Evolutionary conservation across 2,888 invertebrate species (phyloP), one percentile per base, ranked within the genome.

Genomic region (Parnassius mnemosyne): DNA sequence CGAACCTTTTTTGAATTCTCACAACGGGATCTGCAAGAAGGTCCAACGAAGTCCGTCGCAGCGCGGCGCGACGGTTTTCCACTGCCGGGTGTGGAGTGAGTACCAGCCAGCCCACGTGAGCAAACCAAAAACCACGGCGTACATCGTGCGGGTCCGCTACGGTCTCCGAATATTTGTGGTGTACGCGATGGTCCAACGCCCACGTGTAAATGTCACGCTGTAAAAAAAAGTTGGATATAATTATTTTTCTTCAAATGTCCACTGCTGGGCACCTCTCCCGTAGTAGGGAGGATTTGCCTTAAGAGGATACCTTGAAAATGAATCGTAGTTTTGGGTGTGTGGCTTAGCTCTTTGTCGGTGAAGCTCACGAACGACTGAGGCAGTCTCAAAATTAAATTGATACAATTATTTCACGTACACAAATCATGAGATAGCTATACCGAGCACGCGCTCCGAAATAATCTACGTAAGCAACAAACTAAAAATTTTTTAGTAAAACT

Each of bases 81-180:
- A 96, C 96, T 3, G 94, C 93, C 0, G 96, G 96, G 80, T 96
- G 98, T 0, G 97, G 97, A 0, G 96, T 96, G 0, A 95, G 91
- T 58, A 98, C 94, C 52, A 98, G 88, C 98, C 98, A 98, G 9
- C 98, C 98, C 10, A 98, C 95, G 80, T 98, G 98, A 0, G 98
- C 94, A 81, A 98, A 98, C 90, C 96, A 95, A 84, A 97, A 97
- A 11, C 98, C 98, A 50, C 97, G 92, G 56, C 95, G 93, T 1
- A 96, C 95, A 83, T 97, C 96, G 78, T 96, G 96, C 0, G 96
- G 96, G 81, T 97, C 97, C 0, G 97, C 95, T 65, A 96, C 95
- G 0, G 97, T 96, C 85, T 97, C 97, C 44, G 96, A 94, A 84
- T 96, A 97, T 79, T 97, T 97, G 85, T 97, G 97, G 79, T 97